Conservation (phyloP, 2,113 vertebrate species). For the Caranx melampygus region DNA sequence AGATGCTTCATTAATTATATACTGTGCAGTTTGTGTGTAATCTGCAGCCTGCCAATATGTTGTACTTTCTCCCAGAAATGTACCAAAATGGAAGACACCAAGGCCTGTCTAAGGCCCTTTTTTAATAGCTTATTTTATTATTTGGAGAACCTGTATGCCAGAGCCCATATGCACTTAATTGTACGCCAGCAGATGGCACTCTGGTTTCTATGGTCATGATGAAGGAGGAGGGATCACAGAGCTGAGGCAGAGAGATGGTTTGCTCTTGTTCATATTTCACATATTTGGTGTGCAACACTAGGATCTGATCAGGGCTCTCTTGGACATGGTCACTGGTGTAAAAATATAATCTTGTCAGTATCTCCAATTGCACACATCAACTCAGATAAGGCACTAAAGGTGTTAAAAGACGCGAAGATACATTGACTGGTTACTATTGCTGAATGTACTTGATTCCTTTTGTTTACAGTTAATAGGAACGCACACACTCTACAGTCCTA, state of each 20-base stretch:
- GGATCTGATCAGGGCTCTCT: constrained; percentile 1
- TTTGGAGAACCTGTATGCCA: constrained; percentile 39
- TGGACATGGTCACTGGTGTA: not conserved
- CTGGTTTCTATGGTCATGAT: constrained; percentile 38
- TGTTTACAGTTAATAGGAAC: constrained; percentile 26
- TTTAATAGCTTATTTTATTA: constrained; percentile 23
- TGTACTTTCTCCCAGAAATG: not conserved
- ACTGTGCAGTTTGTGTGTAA: not conserved
- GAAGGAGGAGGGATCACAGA: constrained; percentile 2
- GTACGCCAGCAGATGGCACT: constrained; percentile 68
- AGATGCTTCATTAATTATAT: not conserved
- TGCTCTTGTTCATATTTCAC: not conserved
- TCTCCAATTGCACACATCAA: not conserved
- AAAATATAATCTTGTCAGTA: not conserved
- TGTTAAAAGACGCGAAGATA: not conserved
- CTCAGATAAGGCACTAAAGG: not conserved
- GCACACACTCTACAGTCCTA: not conserved
- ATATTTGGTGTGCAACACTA: not conserved
- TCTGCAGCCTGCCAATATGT: not conserved
- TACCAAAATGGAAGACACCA: not conserved
- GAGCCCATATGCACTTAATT: constrained; percentile 37
- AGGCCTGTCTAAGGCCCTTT: not conserved
- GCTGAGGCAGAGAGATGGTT: constrained; percentile 4
- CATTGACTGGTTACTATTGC: not conserved
- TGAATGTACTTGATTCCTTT: constrained; percentile 17